Evolutionary conservation across 2,888 invertebrate genomes (phyloP), one percentile per base, ranked within the genome.

Genomic region (Tolmerus cingulatus): DNA sequence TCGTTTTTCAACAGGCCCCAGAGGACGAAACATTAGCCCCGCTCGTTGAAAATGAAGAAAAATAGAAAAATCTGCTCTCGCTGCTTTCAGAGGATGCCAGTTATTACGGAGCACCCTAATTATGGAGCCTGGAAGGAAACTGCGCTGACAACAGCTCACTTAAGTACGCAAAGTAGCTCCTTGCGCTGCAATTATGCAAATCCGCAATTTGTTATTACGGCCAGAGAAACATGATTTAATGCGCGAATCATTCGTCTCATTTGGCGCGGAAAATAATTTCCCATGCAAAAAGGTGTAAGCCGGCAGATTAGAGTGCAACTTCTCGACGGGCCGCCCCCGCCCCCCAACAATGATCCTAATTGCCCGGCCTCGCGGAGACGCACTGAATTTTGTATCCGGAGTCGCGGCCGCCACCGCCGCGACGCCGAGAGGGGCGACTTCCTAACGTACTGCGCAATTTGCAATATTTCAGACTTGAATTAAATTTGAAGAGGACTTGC

Each of bases 391-490:
- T 82, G 66, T 66, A 82, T 82, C 66, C 82, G 19, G 14, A 4
- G 40, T 19, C 51, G 5, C n/a, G 5, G n/a, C 51, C 51, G 43
- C 3, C 43, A 2, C 2, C 40, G 40, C 40, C 57, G 82, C 27
- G 57, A 27, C 55, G 55, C 16, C 30, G 34, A 74, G 16, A 40
- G 37, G 16, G 34, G n/a, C 16, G 74, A 51, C 19, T 51, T n/a
- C 51, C 55, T 85, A 34, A 57, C 85, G 30, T 43, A 34, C 51
- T 51, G 86, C 37, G 55, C 46, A 86, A 86, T 86, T 86, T 86
- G 87, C 86, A 86, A 87, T 87, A 87, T 86, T 87, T 87, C 86
- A 87, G 79, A 78, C 79, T 86, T 46, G 78, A 87, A 87, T 87
- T 86, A 86, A 86, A 86, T 86, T 86, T 82, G 46, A 40, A 43